phyloP scores from a whole-genome alignment of 2,113 vertebrate species.

The Gopherus flavomarginatus region DNA sequence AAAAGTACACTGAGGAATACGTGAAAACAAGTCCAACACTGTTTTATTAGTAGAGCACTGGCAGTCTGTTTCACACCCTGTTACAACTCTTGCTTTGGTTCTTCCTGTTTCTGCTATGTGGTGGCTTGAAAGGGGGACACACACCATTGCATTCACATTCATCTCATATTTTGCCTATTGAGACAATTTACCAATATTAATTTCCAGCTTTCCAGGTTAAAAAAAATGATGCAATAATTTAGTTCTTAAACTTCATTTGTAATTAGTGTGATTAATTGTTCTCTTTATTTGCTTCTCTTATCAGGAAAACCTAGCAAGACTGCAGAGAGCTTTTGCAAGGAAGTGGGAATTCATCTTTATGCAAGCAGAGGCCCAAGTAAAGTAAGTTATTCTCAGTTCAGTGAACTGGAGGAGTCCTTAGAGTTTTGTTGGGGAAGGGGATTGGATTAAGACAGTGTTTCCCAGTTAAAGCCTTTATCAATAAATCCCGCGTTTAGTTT shows the following conservation, averaged over 20 bases:
- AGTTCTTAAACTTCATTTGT: not conserved
- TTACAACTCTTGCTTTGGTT: constrained; percentile 13
- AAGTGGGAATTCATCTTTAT: constrained; percentile 99
- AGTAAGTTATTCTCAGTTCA: constrained; percentile 86
- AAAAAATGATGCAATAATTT: not conserved
- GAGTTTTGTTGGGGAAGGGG: not conserved
- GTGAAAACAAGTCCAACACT: constrained; percentile 7
- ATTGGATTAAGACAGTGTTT: constrained; percentile 1
- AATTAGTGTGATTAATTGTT: constrained; percentile 44
- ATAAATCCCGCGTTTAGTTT: too few species aligned
- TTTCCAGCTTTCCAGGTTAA: not conserved
- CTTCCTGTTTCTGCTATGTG: not conserved
- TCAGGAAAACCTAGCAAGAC: constrained; percentile 95
- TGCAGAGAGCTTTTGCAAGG: constrained; percentile 95
- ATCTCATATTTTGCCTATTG: not conserved
- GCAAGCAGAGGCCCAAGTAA: constrained; percentile 98
- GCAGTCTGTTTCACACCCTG: constrained; percentile 39
- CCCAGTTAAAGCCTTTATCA: constrained; percentile 1
- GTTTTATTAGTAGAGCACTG: constrained; percentile 37
- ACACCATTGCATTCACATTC: not conserved
- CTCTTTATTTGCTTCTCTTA: constrained; percentile 67
- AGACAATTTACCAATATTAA: not conserved
- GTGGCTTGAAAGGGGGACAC: not conserved
- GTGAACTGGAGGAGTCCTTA: not conserved
- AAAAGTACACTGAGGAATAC: not conserved